These are phyloP conservation scores for Panthera leo DNA, from an alignment of 2,113 vertebrate genomes.

Conservation along the genomic window DNA sequence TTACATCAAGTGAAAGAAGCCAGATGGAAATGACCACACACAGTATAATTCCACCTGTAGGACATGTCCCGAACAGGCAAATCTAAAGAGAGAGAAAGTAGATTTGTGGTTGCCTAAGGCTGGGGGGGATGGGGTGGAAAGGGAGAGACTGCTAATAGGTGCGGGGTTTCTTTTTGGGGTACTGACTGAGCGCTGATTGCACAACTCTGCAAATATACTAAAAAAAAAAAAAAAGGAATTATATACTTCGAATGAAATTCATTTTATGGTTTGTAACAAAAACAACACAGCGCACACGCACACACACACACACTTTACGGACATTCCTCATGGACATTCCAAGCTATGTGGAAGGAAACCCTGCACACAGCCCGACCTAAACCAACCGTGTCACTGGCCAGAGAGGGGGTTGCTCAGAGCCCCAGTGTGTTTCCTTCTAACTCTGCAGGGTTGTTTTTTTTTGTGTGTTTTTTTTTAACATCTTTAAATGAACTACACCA, in stretches of 20 bases:
- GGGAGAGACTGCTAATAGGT: not conserved
- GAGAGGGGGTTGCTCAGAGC: not conserved
- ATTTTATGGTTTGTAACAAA: not conserved
- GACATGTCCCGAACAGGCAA: not conserved
- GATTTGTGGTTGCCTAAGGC: accelerated
- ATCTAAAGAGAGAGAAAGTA: accelerated
- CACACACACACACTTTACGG: not conserved
- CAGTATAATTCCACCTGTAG: accelerated
- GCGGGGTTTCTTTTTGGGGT: not conserved
- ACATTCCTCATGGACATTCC: not conserved
- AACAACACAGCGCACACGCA: not conserved
- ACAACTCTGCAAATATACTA: not conserved
- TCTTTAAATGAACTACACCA: not conserved
- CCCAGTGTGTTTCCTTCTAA: not conserved
- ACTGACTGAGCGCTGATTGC: accelerated
- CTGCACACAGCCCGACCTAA: not conserved
- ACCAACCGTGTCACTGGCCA: accelerated
- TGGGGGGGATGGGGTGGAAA: not conserved
- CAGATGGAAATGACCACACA: not conserved
- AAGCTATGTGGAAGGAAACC: too few species aligned
- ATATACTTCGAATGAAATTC: not conserved
- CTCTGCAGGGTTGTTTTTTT: accelerated
- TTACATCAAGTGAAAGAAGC: not conserved
- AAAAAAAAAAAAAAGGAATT: not conserved
- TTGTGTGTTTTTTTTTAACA: too few species aligned